phyloP scores from a whole-genome alignment of 2,113 vertebrate species.

The Enhydra lutris region DNA sequence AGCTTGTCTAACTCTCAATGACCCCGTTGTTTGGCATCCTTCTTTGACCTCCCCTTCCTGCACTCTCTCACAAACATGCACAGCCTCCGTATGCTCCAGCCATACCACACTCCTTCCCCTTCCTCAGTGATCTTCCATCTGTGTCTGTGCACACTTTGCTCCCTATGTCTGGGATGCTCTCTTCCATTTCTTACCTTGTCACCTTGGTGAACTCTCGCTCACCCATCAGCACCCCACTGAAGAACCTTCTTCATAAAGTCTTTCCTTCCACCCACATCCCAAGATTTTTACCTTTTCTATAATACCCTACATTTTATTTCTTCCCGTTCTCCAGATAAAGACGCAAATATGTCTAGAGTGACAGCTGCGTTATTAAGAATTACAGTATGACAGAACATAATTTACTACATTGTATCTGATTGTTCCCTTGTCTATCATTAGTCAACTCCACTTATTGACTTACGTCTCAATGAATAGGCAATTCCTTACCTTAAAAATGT shows the following conservation, averaged over 20 bases:
- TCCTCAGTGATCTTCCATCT: not conserved
- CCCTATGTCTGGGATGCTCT: not conserved
- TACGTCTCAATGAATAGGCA: slow-evolving; percentile 53
- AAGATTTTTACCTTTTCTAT: not conserved
- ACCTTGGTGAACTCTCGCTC: not conserved
- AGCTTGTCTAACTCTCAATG: not conserved
- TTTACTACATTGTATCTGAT: not conserved
- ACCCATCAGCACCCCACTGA: not conserved
- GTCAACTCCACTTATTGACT: not conserved
- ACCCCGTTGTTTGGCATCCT: not conserved
- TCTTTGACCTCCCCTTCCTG: not conserved
- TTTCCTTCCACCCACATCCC: not conserved
- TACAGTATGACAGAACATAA: slow-evolving; percentile 35
- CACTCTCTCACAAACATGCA: not conserved
- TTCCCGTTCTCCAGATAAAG: slow-evolving; percentile 24
- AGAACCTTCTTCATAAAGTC: not conserved
- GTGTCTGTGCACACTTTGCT: not conserved
- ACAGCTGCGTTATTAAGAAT: slow-evolving; percentile 54
- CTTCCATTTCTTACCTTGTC: not conserved
- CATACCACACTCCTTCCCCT: not conserved
- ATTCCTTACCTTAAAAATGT: slow-evolving; percentile 34
- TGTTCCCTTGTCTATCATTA: slow-evolving; percentile 48
- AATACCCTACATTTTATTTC: not conserved
- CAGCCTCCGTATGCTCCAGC: not conserved
- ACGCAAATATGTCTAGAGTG: not conserved